Conservation (phyloP, 2,797 vertebrate species). For the Amblyopsis hoosieri region DNA sequence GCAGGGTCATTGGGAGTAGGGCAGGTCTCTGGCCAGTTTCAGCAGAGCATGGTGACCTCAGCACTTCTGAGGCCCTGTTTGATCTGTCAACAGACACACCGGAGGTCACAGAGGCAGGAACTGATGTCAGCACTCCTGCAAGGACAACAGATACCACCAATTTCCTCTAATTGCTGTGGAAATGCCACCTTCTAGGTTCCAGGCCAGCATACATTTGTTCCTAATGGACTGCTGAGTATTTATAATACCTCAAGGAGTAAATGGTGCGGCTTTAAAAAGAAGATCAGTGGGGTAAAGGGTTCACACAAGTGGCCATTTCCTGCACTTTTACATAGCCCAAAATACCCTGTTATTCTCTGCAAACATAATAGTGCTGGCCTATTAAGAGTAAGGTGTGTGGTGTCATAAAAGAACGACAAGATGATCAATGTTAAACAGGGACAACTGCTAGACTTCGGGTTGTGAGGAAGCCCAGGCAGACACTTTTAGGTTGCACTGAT, state of each 20-base stretch:
- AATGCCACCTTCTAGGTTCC: slow-evolving; percentile 59
- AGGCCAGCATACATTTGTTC: slow-evolving; percentile 59
- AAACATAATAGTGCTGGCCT: slow-evolving; percentile 38
- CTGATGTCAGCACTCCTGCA: slow-evolving; percentile 64
- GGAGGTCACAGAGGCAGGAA: slow-evolving; percentile 59
- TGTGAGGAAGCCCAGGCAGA: neutral
- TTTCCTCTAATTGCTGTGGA: slow-evolving; percentile 68
- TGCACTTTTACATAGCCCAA: slow-evolving; percentile 46
- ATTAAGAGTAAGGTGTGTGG: slow-evolving; percentile 31
- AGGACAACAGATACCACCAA: slow-evolving; percentile 56
- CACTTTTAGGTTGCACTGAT: slow-evolving; percentile 6
- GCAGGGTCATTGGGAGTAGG: slow-evolving; percentile 44
- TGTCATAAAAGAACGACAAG: slow-evolving; percentile 26
- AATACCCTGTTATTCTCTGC: slow-evolving; percentile 52
- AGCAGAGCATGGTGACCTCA: slow-evolving; percentile 56
- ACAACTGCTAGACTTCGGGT: neutral
- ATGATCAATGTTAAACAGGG: slow-evolving; percentile 30
- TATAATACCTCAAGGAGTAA: slow-evolving; percentile 46
- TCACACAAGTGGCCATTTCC: slow-evolving; percentile 67
- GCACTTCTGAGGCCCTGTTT: slow-evolving; percentile 55
- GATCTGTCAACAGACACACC: slow-evolving; percentile 66
- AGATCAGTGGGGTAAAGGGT: slow-evolving; percentile 50
- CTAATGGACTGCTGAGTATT: slow-evolving; percentile 42
- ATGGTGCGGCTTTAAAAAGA: slow-evolving; percentile 34
- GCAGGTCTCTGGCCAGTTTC: slow-evolving; percentile 66